phyloP scores from a whole-genome alignment of 2,113 vertebrate genomes.

The Chelonoidis abingdonii region DNA sequence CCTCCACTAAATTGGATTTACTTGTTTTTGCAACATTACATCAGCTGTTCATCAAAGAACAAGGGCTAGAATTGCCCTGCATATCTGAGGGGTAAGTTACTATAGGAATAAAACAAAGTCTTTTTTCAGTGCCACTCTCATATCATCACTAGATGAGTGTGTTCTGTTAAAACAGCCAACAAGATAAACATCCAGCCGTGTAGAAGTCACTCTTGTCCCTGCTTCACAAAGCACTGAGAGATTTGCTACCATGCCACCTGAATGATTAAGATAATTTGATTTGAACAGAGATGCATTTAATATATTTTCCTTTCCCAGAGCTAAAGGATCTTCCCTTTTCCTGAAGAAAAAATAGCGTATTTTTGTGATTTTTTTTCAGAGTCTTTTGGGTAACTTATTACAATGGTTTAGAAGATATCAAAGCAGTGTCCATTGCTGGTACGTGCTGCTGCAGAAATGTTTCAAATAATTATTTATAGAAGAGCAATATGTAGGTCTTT shows the following conservation, averaged over 20 bases:
- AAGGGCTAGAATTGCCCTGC: neutral
- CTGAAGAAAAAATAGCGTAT: neutral
- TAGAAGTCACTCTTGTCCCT: neutral
- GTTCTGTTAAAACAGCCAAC: neutral
- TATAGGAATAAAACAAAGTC: neutral
- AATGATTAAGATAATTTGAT: neutral
- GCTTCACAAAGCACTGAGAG: neutral
- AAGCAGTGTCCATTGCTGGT: neutral
- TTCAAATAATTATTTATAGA: neutral
- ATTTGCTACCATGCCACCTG: neutral
- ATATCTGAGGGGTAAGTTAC: neutral
- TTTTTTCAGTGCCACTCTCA: neutral
- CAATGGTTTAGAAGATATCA: neutral
- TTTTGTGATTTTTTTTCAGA: neutral
- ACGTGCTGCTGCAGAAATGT: neutral
- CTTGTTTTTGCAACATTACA: neutral
- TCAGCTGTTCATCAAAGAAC: conserved; percentile 17
- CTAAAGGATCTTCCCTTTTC: neutral
- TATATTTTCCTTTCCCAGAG: neutral
- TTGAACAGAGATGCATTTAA: neutral
- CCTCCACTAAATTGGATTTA: conserved; percentile 42
- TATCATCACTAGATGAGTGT: neutral
- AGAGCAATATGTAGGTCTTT: neutral
- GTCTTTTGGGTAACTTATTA: neutral
- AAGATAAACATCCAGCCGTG: neutral